These are phyloP conservation scores for Fistularia commersonii DNA, from an alignment of 2,797 vertebrate genomes.

Conservation along the genomic window DNA sequence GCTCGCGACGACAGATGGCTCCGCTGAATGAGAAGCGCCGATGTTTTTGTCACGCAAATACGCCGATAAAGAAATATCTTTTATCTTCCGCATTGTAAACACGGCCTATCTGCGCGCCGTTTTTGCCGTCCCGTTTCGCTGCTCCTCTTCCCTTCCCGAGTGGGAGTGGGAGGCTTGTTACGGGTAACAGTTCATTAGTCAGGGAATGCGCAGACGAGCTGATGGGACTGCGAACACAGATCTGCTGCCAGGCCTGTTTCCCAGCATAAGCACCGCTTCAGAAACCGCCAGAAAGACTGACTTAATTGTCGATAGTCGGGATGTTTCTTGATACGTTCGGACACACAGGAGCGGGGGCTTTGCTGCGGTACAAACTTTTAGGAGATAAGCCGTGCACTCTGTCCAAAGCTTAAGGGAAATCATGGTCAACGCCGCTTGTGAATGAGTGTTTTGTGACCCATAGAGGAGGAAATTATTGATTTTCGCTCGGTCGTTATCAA, in stretches of 20 bases:
- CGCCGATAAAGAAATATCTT: neutral
- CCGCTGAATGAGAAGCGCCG: constrained; percentile 46
- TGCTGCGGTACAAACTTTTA: too few relatives aligned
- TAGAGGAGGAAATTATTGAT: too few relatives aligned
- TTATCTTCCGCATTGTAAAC: too few relatives aligned
- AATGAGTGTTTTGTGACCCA: too few relatives aligned
- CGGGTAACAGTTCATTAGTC: constrained; percentile 20
- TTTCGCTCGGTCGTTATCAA: too few relatives aligned
- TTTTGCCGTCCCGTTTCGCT: too few relatives aligned
- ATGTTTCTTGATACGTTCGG: neutral
- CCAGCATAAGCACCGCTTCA: constrained; percentile 7
- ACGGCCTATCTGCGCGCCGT: too few relatives aligned
- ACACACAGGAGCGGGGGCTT: too few relatives aligned
- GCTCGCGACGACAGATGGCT: constrained; percentile 66
- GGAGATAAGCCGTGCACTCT: too few relatives aligned
- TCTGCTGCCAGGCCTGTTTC: neutral
- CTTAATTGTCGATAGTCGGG: neutral
- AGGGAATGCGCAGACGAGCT: constrained; percentile 6
- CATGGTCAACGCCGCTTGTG: too few relatives aligned
- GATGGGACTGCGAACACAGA: constrained; percentile 10
- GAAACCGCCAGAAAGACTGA: constrained; percentile 9
- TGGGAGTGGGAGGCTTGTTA: constrained; percentile 24
- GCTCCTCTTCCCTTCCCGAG: constrained; percentile 3
- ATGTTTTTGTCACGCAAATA: neutral
- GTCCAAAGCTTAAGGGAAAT: too few relatives aligned